phyloP scores from a whole-genome alignment of 2,113 vertebrate species.

The Chloebia gouldiae region DNA sequence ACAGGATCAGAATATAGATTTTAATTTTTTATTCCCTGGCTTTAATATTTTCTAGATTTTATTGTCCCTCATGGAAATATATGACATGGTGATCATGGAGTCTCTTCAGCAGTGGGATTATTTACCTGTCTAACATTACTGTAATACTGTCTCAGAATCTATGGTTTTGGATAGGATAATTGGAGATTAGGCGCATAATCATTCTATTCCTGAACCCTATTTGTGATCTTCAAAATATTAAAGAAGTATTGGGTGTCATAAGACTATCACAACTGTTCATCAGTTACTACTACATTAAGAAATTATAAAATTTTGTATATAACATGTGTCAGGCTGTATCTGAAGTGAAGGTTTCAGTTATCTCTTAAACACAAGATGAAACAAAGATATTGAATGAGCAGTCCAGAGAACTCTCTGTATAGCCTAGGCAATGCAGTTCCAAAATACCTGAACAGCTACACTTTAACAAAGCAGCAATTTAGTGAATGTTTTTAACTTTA shows the following conservation, averaged over 20 bases:
- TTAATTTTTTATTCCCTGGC: neutral
- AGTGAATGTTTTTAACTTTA: neutral
- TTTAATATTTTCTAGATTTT: neutral
- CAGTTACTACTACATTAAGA: neutral
- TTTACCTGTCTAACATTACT: neutral
- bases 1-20: neutral
- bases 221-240: neutral
- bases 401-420: neutral
- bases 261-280: neutral
- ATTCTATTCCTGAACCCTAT: neutral
- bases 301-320: neutral
- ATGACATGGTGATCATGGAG: neutral
- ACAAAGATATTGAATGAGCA: neutral
- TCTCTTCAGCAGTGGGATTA: neutral
- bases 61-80: neutral
- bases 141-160: neutral
- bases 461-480: neutral
- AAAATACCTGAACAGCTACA: neutral
- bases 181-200: neutral
- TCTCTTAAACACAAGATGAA: neutral
- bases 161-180: neutral
- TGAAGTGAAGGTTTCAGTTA: neutral
- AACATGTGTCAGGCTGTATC: neutral
- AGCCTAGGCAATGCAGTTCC: neutral
- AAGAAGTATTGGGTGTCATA: neutral